A percentile compares a stretch with the other conserved stretches of the same genome.
Conservation (phyloP, 2,888 invertebrate species). For the Agrochola lychnidis region DNA sequence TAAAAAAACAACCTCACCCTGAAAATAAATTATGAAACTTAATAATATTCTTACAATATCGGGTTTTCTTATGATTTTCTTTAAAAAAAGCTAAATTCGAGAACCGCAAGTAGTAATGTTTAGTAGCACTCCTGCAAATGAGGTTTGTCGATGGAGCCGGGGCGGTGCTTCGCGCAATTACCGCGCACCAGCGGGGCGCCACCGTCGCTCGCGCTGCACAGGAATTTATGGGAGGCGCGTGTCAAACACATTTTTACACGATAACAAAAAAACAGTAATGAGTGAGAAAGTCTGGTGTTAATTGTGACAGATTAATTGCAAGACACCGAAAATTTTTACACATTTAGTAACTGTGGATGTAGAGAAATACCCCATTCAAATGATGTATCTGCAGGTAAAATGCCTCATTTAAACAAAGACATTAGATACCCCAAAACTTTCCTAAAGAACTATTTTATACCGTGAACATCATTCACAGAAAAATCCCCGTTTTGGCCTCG, state of each 20-base stretch:
- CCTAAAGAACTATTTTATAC: neutral
- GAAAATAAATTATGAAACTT: neutral
- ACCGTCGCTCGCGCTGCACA: conserved; percentile 69
- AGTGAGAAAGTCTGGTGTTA: conserved; percentile 13
- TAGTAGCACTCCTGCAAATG: conserved; percentile 78
- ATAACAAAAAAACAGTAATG: conserved; percentile 26
- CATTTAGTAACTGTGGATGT: neutral
- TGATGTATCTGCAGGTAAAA: too few relatives aligned
- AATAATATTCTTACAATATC: neutral
- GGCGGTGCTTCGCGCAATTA: conserved; percentile 79
- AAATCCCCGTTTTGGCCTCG: neutral
- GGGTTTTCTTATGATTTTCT: neutral
- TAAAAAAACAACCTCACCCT: neutral
- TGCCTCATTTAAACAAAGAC: neutral
- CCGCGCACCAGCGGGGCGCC: conserved; percentile 74
- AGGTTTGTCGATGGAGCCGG: conserved; percentile 79
- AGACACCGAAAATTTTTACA: neutral
- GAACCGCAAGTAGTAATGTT: conserved; percentile 67
- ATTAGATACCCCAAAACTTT: neutral
- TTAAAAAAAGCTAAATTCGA: conserved; percentile 55
- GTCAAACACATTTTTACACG: conserved; percentile 54
- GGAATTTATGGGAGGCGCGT: conserved; percentile 77
- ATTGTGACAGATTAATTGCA: conserved; percentile 12
- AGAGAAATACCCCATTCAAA: neutral
- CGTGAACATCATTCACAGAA: neutral